Base-by-base conservation (phyloP, 2,797 vertebrate genomes). In the Spinus olivaceus region DNA sequence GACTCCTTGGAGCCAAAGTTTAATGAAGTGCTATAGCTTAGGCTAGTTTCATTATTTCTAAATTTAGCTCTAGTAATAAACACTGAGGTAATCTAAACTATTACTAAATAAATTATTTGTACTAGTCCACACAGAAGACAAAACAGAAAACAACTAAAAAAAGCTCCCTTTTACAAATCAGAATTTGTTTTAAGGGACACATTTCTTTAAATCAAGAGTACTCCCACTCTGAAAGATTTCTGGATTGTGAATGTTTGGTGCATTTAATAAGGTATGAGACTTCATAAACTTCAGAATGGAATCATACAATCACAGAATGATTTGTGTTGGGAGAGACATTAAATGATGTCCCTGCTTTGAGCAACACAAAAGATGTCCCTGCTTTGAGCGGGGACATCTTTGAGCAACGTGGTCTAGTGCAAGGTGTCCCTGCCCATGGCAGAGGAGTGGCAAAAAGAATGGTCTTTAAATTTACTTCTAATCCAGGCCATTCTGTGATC, bases 31-130 rank as follows among this genome's bases (percentile, higher is more conserved):
- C 39, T 86, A 60, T 32, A 74, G 54, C 42, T 81, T 92, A 70
- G 28, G 15, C 47, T 84, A 59, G 35, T 80, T 90, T 88, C 78
- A 70, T 80, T 92, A 92, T 50, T 82, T 90, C 81, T 91, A 88
- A 80, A 93, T 95, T 94, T 95, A 94, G 28, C 28, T 23, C 7
- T 46, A 21, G 25, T 56, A 82, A 80, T 91, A 87, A 91, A 92
- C 37, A 82, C 21, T 66, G 67, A 76, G 86, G 28, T 47, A 81
- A 61, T 69, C 27, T 70, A 79, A 87, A 41, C 24, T 92, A 37
- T 69, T 61, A 50, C 8, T 60, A 80, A 92, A 66, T 51, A 66
- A 78, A 81, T 35, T 81, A 39, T 81, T 93, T 89, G 22, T 60
- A 44, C 30, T 12, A 44, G 14, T 44, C 19, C 44, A 66, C 10